A percentile compares a stretch with the other conserved stretches of the same genome.
Conservation (phyloP, 2,113 vertebrate species). For the Zapornia atra region DNA sequence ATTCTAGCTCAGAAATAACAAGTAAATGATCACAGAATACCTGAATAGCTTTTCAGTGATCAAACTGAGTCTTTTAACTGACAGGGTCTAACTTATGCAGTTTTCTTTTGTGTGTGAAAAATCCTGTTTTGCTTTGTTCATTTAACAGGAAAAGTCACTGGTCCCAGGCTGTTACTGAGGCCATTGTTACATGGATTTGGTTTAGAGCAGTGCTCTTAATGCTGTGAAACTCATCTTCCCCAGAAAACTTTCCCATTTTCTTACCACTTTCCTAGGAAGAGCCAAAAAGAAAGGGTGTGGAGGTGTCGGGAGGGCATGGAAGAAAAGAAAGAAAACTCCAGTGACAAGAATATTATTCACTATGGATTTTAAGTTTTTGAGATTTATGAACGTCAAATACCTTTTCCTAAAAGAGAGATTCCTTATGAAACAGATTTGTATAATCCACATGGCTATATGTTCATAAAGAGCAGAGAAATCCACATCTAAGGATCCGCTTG, state of each 20-base stretch:
- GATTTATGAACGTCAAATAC: not conserved
- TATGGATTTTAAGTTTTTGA: not conserved
- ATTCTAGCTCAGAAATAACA: slow-evolving; percentile 2
- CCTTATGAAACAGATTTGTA: not conserved
- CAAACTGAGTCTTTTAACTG: not conserved
- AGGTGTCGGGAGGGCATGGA: not conserved
- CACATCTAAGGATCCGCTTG: not conserved
- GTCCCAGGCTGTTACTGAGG: not conserved
- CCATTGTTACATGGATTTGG: not conserved
- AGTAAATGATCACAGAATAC: not conserved
- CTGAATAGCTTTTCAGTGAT: slow-evolving; percentile 27
- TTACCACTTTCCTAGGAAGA: not conserved
- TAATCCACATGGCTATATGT: not conserved
- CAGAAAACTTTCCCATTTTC: not conserved
- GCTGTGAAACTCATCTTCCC: not conserved
- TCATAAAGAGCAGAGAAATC: not conserved
- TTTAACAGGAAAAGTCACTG: not conserved
- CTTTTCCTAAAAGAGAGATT: not conserved
- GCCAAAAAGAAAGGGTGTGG: not conserved
- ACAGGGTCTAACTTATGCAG: not conserved
- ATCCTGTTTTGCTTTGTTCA: not conserved
- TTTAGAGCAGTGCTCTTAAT: not conserved
- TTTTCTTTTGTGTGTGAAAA: slow-evolving; percentile 36
- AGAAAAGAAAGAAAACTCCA: not conserved
- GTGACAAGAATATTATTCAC: not conserved